Percentiles rank a stretch among this genome's conserved stretches.
phyloP scores from a whole-genome alignment of 2,888 invertebrate genomes.

The Oxystoma pomonae region DNA sequence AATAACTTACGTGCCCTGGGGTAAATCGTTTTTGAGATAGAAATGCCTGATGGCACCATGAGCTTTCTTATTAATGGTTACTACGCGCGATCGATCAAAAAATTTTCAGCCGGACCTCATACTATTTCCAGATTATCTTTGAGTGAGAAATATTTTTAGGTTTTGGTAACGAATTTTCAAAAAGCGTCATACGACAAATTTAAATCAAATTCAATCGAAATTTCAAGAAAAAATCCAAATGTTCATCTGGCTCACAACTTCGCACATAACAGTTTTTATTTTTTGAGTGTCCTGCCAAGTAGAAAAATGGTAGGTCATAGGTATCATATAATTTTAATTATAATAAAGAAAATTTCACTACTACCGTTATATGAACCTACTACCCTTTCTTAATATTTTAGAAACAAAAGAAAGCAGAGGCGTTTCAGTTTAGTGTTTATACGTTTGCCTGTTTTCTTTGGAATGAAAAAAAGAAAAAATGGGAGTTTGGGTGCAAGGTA shows the following conservation, averaged over 20 bases:
- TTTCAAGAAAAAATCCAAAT: constrained; percentile 9
- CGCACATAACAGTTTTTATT: constrained; percentile 26
- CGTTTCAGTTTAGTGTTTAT: constrained; percentile 22
- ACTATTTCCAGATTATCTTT: too few relatives aligned
- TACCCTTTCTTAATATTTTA: constrained; percentile 4
- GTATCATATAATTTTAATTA: too few relatives aligned
- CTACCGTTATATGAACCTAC: neutral
- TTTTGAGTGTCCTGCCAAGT: constrained; percentile 24
- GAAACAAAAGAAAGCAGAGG: neutral
- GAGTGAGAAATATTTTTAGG: too few relatives aligned
- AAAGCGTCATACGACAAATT: constrained; percentile 26
- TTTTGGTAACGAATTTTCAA: constrained; percentile 23
- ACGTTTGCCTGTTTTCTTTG: constrained; percentile 21
- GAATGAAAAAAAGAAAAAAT: constrained; percentile 13
- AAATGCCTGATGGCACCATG: too few relatives aligned
- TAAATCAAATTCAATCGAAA: constrained; percentile 2
- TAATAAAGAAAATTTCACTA: too few relatives aligned
- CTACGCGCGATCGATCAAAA: too few relatives aligned
- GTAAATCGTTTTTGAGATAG: too few relatives aligned
- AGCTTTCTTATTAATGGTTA: too few relatives aligned
- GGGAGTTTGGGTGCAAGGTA: constrained; percentile 25
- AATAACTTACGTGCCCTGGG: too few relatives aligned
- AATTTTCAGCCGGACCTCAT: too few relatives aligned
- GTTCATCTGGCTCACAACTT: constrained; percentile 12
- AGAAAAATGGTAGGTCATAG: constrained; percentile 15